Evolutionary conservation across 2,888 invertebrate genomes (phyloP).

Genomic region (Caenorhabditis becei): DNA sequence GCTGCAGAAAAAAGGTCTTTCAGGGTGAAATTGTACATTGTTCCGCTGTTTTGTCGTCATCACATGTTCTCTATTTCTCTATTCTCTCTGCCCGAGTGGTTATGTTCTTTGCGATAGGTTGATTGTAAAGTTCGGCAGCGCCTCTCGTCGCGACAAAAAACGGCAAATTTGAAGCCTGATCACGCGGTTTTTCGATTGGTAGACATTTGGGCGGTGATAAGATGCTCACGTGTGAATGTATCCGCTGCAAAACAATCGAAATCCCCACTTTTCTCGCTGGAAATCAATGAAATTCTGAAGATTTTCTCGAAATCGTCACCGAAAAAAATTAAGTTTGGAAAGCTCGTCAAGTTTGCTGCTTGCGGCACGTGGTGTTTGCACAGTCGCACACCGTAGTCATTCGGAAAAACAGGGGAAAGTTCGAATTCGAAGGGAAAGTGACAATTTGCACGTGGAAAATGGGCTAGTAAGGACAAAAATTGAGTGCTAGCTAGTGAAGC

Average conservation of each 20-base stretch:
- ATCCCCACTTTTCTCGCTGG: background rate
- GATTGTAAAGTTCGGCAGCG: conserved; percentile 20
- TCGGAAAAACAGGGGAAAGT: background rate
- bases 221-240: background rate
- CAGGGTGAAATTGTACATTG: conserved; percentile 40
- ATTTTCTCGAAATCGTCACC: background rate
- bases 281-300: background rate
- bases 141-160: conserved; percentile 1
- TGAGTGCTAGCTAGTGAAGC: background rate
- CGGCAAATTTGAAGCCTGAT: conserved; percentile 9
- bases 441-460: background rate
- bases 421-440: background rate
- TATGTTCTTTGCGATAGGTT: conserved; percentile 8
- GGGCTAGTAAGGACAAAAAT: background rate
- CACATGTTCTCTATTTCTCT: conserved; percentile 35
- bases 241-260: background rate
- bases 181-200: conserved; percentile 1
- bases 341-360: background rate
- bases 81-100: conserved; percentile 11
- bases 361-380: conserved; percentile 13
- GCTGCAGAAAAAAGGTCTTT: background rate
- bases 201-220: background rate
- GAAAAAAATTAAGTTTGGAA: background rate
- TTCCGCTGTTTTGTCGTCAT: conserved; percentile 21
- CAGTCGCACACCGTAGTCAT: background rate